Conservation (phyloP, 53 echinoderm and acorn worm species). For the Patiria pectinifera region DNA sequence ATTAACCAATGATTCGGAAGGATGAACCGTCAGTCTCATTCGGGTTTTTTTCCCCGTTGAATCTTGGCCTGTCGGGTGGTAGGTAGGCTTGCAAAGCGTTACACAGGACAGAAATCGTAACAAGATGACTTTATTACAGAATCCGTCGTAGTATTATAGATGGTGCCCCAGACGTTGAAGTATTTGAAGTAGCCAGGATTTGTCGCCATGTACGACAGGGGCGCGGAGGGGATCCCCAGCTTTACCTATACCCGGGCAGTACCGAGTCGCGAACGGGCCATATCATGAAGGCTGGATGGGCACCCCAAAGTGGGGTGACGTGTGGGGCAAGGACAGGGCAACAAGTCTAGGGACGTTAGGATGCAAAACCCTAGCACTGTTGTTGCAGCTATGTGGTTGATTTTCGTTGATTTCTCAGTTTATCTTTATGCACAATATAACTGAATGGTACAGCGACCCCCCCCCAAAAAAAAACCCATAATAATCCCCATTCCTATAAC, state of each 20-base stretch:
- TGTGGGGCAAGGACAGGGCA: no score
- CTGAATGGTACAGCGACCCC: no score
- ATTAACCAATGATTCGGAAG: constrained; percentile 57
- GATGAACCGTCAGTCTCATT: constrained; percentile 23
- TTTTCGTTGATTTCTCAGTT: no score
- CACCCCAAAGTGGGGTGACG: background rate
- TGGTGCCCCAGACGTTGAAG: constrained; percentile 5
- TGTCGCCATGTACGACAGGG: constrained; percentile 38
- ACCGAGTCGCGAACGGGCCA: background rate
- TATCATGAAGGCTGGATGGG: background rate
- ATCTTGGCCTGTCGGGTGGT: background rate
- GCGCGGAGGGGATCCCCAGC: background rate
- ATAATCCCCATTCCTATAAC: no score
- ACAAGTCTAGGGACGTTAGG: no score
- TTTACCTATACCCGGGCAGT: background rate
- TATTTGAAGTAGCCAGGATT: constrained; percentile 52
- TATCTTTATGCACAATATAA: no score
- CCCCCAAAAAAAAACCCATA: no score
- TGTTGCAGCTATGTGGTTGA: no score
- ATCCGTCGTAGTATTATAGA: background rate
- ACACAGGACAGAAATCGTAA: constrained; percentile 23
- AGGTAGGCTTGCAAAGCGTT: constrained; percentile 1
- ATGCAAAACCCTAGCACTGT: no score
- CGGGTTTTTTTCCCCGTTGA: background rate
- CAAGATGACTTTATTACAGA: constrained; percentile 41